Base-by-base conservation (phyloP, 53 echinoderm and acorn worm species). In the Hippasteria phrygiana region DNA sequence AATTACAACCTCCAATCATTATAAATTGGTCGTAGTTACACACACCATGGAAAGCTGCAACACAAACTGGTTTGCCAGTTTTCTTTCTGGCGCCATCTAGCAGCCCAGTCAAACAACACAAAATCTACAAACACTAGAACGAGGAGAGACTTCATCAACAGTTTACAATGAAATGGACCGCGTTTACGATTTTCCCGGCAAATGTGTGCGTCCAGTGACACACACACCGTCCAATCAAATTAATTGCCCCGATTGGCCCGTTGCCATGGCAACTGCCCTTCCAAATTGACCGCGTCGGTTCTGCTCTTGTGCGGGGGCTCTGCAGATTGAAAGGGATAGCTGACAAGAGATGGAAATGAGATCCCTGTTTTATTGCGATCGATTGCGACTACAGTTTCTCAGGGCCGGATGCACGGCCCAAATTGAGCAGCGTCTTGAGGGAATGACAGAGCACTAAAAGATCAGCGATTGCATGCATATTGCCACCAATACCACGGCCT, bases 311-410 rank as follows among this genome's bases (percentile, higher is more conserved):
- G 1, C 65, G 9, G 65, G 5, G 32, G 65, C 31, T 65, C 11
- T 10, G 1, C 20, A 18, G 46, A 14, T 10, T 43, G 46, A 74
- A 74, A 74, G 24, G 74, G 43, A 75, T 75, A 46, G 47, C 47
- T 28, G 50, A 46, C 47, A 48, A 75, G n/a, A 75, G 48, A 36
- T 48, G 50, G 50, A 75, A 75, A 48, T 32, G 73, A 42, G 73
- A 73, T 67, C 73, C 18, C 16, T 73, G 40, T 42, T 73, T 73
- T 73, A 73, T 73, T 73, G 43, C 75, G 50, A 48, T 75, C 75
- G 75, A 47, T 75, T 16, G 47, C 12, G 75, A 50, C 75, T 7
- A 16, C 18, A 59, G 26, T 59, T 24, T 22, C 26, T 59, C 1
- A 7, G 3, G 27, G 59, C 3, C 22, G 7, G 17, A 6, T 22